A percentile compares a stretch with the other conserved stretches of the same genome.
Evolutionary conservation across 1,140 invertebrate species (phyloP).

Genomic region (Drosophila suzukii): DNA sequence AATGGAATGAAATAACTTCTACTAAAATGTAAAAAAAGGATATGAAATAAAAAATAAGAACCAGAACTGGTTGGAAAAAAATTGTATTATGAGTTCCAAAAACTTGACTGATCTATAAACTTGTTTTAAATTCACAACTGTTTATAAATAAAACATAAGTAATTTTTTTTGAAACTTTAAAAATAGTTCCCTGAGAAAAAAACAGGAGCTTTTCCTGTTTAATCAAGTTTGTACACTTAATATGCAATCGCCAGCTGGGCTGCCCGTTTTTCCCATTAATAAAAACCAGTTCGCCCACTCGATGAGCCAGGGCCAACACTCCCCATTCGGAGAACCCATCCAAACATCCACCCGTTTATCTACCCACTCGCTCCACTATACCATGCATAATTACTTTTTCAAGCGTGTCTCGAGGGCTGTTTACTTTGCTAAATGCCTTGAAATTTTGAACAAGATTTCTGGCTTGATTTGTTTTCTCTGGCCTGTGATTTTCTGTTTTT

Average conservation of each 20-base stretch:
- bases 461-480: constrained; percentile 16
- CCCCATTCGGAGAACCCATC: neutral
- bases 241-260: constrained; percentile 1
- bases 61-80: too few species aligned
- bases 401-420: constrained; percentile 46
- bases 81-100: too few species aligned
- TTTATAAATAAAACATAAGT: neutral
- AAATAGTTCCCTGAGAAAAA: neutral
- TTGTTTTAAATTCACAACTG: too few species aligned
- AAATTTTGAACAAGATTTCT: constrained; percentile 41
- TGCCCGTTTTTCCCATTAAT: neutral
- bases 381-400: constrained; percentile 76
- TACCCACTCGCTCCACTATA: constrained; percentile 5
- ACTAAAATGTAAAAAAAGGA: too few species aligned
- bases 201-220: too few species aligned
- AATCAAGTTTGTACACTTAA: constrained; percentile 2
- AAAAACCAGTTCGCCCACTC: neutral
- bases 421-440: constrained; percentile 59
- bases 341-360: neutral
- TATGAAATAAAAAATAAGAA: too few species aligned
- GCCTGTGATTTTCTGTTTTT: constrained; percentile 47
- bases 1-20: too few species aligned
- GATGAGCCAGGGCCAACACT: constrained; percentile 1
- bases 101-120: too few species aligned
- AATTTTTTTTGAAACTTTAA: neutral